Base-by-base conservation (phyloP, 2,888 invertebrate genomes). In the Noctua fimbriata region DNA sequence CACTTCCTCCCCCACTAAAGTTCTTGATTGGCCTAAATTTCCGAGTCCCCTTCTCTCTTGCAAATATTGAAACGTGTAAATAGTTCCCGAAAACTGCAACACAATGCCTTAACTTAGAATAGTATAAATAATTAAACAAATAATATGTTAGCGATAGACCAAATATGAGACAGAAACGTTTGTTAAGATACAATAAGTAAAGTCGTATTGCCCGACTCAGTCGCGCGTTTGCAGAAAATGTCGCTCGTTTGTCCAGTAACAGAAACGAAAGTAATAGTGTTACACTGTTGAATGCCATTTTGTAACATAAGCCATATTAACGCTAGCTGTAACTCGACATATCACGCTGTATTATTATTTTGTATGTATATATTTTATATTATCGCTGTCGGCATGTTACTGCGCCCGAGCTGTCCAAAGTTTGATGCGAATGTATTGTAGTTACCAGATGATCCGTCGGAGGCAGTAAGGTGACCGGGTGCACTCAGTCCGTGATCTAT, bases 291-390 rank as follows among this genome's bases (percentile, higher is more conserved):
- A 91, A 93, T 92, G 94, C 93, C 93, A 93, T 93, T 92, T 90
- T 90, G 86, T 90, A 90, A 87, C 88, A 79, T 83, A 85, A 84
- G 87, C 85, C 86, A 84, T 77, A 83, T 83, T 91, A 90, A 90
- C 88, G 91, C 91, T 91, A 92, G 91, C 93, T 89, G 91, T 92
- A 93, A 94, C 91, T 91, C 90, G 89, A 95, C 95, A 95, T 95
- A 95, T 95, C 95, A 94, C 92, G 91, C 92, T 91, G 89, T 91
- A 90, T 92, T 91, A 83, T 90, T 90, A 88, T 81, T 91, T 90
- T 84, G n/a, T 86, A 87, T 88, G 18, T 88, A 69, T 91, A 88
- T 91, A 90, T 90, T 85, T 87, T 81, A 86, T 81, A 88, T 76
- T 1, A 63, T 67, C 76, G 81, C 69, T 6, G 70, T 28, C 73